Conservation (phyloP, 2,888 invertebrate species). For the Cordilura impudica region DNA sequence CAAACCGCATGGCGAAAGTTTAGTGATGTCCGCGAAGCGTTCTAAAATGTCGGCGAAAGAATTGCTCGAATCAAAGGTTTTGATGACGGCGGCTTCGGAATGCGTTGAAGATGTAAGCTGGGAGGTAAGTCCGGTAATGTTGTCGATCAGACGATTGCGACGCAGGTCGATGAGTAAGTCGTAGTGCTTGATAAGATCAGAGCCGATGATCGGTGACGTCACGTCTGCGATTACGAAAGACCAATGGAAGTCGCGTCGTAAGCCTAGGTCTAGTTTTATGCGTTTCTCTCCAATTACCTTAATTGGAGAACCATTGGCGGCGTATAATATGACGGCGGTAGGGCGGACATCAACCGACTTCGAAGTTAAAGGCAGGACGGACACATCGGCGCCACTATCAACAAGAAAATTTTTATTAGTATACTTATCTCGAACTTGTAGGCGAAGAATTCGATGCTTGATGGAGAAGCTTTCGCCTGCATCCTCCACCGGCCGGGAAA, state of each 20-base stretch:
- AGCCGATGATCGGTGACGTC: too few species aligned
- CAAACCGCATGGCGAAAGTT: background rate
- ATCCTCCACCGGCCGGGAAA: background rate
- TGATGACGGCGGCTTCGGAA: background rate
- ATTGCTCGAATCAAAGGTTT: background rate
- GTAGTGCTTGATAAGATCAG: too few species aligned
- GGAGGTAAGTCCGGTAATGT: constrained; percentile 14
- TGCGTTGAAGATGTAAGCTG: background rate
- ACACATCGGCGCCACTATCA: too few species aligned
- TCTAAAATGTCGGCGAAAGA: constrained; percentile 2
- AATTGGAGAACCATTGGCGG: constrained; percentile 15
- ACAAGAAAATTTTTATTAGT: too few species aligned
- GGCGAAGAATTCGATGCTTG: background rate
- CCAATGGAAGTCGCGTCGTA: too few species aligned
- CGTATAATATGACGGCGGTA: background rate
- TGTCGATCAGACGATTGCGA: constrained; percentile 25
- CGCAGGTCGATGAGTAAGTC: constrained; percentile 21
- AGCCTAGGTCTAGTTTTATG: too few species aligned
- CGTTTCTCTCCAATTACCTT: too few species aligned
- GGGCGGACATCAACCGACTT: background rate
- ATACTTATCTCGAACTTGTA: background rate
- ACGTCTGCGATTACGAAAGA: too few species aligned
- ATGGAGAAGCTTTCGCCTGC: background rate
- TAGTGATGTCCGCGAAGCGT: background rate
- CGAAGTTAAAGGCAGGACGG: background rate